phyloP scores from a whole-genome alignment of 2,797 vertebrate genomes.

The Neomorphus geoffroyi region DNA sequence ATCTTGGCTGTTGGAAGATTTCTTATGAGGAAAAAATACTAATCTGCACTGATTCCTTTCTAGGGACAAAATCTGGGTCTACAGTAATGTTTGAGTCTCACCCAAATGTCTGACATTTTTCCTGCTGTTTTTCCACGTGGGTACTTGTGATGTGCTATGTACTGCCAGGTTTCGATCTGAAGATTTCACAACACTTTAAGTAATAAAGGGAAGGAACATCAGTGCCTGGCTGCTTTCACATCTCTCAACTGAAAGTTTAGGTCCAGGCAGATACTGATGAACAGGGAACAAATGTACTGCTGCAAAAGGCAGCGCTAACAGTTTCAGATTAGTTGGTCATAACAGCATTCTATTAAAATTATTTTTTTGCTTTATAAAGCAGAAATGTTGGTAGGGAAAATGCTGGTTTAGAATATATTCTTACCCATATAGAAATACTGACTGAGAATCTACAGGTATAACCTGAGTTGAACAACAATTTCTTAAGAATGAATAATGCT shows the following conservation, averaged over 20 bases:
- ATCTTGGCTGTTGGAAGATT: neutral
- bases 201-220: neutral
- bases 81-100: neutral
- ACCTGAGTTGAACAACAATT: neutral
- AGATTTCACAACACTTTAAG: fast-evolving
- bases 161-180: neutral
- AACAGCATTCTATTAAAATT: neutral
- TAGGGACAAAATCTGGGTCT: neutral
- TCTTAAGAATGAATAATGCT: neutral
- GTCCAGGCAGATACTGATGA: neutral
- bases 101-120: neutral
- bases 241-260: neutral
- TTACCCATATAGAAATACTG: neutral
- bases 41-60: neutral
- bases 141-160: neutral
- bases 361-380: neutral
- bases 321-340: neutral
- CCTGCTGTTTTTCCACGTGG: neutral
- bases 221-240: neutral
- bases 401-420: neutral
- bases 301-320: neutral
- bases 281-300: neutral
- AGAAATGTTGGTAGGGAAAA: neutral
- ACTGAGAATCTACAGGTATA: neutral
- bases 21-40: neutral